Percentiles rank a stretch among this genome's conserved stretches.
Conservation (phyloP, 2,113 vertebrate species). For the Monopterus albus region DNA sequence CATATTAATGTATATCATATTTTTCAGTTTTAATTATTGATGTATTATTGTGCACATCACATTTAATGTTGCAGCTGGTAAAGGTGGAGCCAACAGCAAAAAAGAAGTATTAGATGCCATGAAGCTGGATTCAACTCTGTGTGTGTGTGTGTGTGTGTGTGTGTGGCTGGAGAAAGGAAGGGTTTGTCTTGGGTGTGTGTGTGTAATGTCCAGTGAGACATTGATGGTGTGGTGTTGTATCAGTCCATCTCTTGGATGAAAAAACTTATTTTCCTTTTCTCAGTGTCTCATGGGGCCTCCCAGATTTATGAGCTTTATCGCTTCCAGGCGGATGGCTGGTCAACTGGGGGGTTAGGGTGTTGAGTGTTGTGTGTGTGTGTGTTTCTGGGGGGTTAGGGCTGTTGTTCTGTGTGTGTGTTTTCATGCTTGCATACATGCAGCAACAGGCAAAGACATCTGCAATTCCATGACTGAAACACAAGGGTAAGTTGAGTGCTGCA, state of each 20-base stretch:
- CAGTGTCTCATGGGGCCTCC: conserved; percentile 23
- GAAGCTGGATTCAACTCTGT: conserved; percentile 9
- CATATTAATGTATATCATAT: too few relatives aligned
- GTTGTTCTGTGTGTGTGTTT: not conserved
- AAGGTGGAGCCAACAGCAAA: too few relatives aligned
- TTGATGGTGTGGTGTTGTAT: conserved; percentile 22
- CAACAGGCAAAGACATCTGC: conserved; percentile 45
- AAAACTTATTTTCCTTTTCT: conserved; percentile 33
- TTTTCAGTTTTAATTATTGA: too few relatives aligned
- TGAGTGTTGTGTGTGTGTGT: conserved; percentile 3
- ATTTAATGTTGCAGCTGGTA: too few relatives aligned
- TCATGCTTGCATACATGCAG: not conserved
- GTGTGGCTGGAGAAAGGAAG: not conserved
- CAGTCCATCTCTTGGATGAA: conserved; percentile 33
- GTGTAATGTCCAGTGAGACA: conserved; percentile 13
- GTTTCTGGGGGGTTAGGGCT: not conserved
- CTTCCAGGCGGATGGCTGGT: conserved; percentile 48
- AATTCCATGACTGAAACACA: conserved; percentile 30
- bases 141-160: not conserved
- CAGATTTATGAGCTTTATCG: conserved; percentile 40
- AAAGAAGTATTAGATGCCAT: too few relatives aligned
- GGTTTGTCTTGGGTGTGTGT: too few relatives aligned
- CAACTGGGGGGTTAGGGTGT: conserved; percentile 39
- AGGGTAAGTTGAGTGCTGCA: conserved; percentile 30
- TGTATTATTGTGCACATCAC: too few relatives aligned